phyloP scores from a whole-genome alignment of 2,797 vertebrate species.

The Pipistrellus kuhlii region DNA sequence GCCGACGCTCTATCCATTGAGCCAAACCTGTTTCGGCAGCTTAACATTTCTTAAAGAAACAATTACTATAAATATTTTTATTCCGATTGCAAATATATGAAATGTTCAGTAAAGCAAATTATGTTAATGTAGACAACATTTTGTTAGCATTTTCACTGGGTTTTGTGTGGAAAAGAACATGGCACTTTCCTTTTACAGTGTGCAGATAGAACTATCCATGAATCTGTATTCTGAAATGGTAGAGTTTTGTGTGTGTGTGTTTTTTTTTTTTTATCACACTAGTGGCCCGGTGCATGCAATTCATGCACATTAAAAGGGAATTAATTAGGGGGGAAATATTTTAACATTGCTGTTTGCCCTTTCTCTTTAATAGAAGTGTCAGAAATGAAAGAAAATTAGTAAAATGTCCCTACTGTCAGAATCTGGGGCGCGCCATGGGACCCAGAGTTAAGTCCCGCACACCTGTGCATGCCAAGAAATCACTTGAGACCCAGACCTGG shows the following conservation, averaged over 20 bases:
- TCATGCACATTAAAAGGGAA: too few relatives aligned
- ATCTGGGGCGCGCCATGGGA: too few relatives aligned
- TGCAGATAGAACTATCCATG: not conserved
- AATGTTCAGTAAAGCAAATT: conserved; percentile 40
- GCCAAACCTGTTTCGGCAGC: not conserved
- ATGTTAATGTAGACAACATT: not conserved
- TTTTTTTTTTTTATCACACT: not conserved
- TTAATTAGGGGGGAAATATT: too few relatives aligned
- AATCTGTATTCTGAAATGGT: conserved; percentile 12
- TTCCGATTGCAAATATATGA: not conserved
- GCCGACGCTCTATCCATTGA: too few relatives aligned
- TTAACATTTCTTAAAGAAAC: conserved; percentile 28
- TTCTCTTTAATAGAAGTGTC: too few relatives aligned
- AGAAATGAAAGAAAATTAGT: too few relatives aligned
- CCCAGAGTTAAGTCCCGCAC: too few relatives aligned
- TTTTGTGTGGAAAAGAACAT: not conserved
- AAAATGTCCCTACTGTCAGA: too few relatives aligned
- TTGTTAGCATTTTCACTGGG: not conserved
- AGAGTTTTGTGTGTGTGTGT: not conserved
- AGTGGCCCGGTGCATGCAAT: too few relatives aligned
- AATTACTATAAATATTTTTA: conserved; percentile 41
- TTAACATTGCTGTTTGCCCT: too few relatives aligned
- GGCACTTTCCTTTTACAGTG: not conserved
- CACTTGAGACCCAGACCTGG: too few relatives aligned
- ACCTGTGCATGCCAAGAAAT: too few relatives aligned